Evolutionary conservation across 2,888 invertebrate genomes (phyloP).

Genomic region (Chrysotoxum bicinctum): DNA sequence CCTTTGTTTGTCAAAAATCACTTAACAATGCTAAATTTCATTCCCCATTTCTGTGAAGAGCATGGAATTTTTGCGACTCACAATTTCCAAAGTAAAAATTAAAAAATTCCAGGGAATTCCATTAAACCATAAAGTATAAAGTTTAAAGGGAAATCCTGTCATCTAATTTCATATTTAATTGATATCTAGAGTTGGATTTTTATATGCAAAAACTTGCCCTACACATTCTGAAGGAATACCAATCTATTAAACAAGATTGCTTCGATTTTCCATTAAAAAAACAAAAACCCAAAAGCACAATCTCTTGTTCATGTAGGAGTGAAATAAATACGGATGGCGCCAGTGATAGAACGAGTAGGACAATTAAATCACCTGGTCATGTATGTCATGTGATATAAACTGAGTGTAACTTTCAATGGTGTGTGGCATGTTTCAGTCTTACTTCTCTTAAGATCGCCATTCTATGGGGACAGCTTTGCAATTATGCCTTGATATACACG

Average conservation of each 20-base stretch:
- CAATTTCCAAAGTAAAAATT: too few species aligned
- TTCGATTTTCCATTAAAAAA: too few species aligned
- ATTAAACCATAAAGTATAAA: too few species aligned
- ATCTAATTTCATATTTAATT: background rate
- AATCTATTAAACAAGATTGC: too few species aligned
- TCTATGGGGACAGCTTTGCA: constrained; percentile 6
- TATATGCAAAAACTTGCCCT: background rate
- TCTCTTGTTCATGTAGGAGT: constrained; percentile 24
- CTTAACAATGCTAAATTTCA: too few species aligned
- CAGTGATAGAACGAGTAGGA: constrained; percentile 16
- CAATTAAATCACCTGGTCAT: constrained; percentile 48
- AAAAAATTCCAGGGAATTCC: too few species aligned
- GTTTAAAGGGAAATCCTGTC: too few species aligned
- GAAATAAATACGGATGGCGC: constrained; percentile 39
- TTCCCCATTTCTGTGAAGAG: too few species aligned
- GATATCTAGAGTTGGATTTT: background rate
- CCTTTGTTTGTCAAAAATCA: too few species aligned
- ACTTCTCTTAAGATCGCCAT: background rate
- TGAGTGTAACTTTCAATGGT: background rate
- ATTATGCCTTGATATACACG: constrained; percentile 21
- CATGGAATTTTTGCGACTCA: too few species aligned
- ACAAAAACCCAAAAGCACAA: background rate
- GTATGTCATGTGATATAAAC: constrained; percentile 31
- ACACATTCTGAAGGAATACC: background rate
- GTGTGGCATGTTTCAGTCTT: background rate